Base-by-base conservation (phyloP, 2,113 vertebrate species). In the Gavia stellata region DNA sequence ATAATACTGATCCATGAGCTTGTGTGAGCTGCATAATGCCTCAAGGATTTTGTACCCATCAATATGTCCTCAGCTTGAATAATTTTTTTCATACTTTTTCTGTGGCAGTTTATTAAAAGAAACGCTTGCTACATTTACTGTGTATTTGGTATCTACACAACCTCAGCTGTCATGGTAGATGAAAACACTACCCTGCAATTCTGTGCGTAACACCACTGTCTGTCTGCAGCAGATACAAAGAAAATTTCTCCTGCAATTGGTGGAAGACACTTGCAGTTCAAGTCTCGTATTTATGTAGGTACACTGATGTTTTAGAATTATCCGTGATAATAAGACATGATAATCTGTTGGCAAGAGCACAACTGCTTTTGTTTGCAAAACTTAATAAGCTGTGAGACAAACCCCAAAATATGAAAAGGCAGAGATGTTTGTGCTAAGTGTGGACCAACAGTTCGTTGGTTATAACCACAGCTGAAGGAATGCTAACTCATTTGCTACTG, bases 31-130 rank as follows among this genome's bases (percentile, higher is more conserved):
- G 98, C 97, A 96, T 88, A 97, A 98, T 98, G 98, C 98, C 98
- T 98, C 93, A 44, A 98, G 98, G 98, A 98, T 98, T 97, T 94
- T 97, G 97, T 97, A 96, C 89, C 94, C 94, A 93, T 98, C 97
- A 97, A 96, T 97, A 68, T 84, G 88, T 97, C 96, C 96, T 95
- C 91, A 81, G 94, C 91, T 92, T 63, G 92, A 96, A 96, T 92
- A 72, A 71, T 95, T 94, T 97, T 84, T 97, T 86, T 95, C 96
- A 91, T 96, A 85, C 86, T 97, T 97, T 68, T 90, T 67, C 96
- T 20, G 92, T 98, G 98, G 97, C 98, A 98, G 97, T 98, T 99
- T 98, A 98, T 99, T 99, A 98, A 98, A 98, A 98, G 96, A 92
- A 98, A 97, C 90, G 96, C 97, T 98, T 98, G 97, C 97, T 97